Conservation (phyloP, 2,113 vertebrate species). For the rabbit (Oryctolagus cuniculus) region mOryCun1.1 NC_091442.1:43819501-43820000, state of each 20-base stretch:
- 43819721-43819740: conserved; percentile 55
- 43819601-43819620: conserved; percentile 31
- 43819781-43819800: conserved; percentile 48
- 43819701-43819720: conserved; percentile 49
- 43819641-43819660: conserved; percentile 20
- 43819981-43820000: background rate
- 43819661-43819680: background rate
- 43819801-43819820: conserved; percentile 50
- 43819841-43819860: background rate
- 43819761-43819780: conserved; percentile 57
- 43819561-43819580: background rate
- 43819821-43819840: conserved; percentile 55
- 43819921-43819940: background rate
- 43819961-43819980: background rate
- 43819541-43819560: background rate
- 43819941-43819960: background rate
- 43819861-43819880: conserved; percentile 15
- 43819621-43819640: background rate
- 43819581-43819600: background rate
- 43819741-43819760: conserved; percentile 41
- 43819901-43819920: too few species aligned
- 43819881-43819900: background rate
- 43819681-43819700: conserved; percentile 21
- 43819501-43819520: conserved; percentile 3
- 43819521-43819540: background rate